phyloP scores from a whole-genome alignment of 2,113 vertebrate genomes.

The Sturnira hondurensis region DNA sequence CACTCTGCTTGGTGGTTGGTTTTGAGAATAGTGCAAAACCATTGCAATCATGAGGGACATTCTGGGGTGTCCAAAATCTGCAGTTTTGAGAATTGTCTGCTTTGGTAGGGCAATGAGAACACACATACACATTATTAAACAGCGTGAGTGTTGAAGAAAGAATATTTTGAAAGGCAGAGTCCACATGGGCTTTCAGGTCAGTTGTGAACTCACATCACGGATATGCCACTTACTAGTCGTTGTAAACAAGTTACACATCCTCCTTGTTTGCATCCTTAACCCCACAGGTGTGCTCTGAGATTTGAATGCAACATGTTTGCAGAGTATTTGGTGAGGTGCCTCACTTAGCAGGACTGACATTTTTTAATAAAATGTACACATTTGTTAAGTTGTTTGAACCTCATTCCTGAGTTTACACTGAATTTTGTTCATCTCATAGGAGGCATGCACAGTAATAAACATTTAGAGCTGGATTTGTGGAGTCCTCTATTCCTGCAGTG shows the following conservation, averaged over 20 bases:
- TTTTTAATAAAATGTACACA: not conserved
- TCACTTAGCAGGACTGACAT: not conserved
- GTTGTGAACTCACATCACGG: not conserved
- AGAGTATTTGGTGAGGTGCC: not conserved
- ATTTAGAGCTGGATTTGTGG: not conserved
- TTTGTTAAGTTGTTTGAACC: not conserved
- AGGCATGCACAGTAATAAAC: not conserved
- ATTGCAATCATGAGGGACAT: not conserved
- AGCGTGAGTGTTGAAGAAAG: not conserved
- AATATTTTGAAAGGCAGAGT: not conserved
- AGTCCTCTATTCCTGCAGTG: not conserved
- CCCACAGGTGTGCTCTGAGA: not conserved
- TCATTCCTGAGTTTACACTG: not conserved
- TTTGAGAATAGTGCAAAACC: not conserved
- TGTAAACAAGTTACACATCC: not conserved
- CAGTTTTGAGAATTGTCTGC: not conserved
- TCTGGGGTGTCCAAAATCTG: not conserved
- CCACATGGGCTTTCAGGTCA: not conserved
- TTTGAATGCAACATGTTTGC: not conserved
- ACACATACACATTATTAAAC: not conserved
- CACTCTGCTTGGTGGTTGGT: not conserved
- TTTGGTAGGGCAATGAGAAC: not conserved
- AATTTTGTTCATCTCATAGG: not conserved
- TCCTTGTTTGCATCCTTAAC: not conserved
- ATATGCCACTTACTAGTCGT: not conserved